Conservation (phyloP, 2,888 invertebrate genomes). For the Eupithecia exiguata region DNA sequence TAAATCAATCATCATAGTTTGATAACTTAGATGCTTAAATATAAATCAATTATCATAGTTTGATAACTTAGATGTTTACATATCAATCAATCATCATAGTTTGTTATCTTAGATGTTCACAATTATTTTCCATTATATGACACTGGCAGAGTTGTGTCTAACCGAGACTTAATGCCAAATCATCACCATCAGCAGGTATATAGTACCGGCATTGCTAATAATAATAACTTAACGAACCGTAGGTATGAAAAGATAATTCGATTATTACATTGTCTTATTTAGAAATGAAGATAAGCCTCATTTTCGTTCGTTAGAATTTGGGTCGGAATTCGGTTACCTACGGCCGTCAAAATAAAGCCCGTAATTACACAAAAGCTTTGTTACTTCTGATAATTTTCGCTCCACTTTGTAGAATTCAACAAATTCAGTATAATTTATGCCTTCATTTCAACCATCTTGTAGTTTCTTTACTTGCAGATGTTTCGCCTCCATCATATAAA, state of each 20-base stretch:
- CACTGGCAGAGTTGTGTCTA: too few relatives aligned
- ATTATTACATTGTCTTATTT: neutral
- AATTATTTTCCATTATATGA: too few relatives aligned
- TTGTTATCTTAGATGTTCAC: too few relatives aligned
- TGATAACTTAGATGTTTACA: too few relatives aligned
- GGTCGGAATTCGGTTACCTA: neutral
- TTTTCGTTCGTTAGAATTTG: neutral
- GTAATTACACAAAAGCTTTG: neutral
- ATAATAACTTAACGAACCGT: neutral
- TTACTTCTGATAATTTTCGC: neutral
- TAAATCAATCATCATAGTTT: too few relatives aligned
- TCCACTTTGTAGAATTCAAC: neutral
- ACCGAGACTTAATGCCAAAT: too few relatives aligned
- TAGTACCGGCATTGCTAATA: too few relatives aligned
- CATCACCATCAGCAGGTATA: too few relatives aligned
- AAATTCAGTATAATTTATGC: neutral
- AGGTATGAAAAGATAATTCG: neutral
- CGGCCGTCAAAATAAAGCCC: neutral
- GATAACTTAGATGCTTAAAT: too few relatives aligned
- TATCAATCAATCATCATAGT: too few relatives aligned
- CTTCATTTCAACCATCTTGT: constrained; percentile 1
- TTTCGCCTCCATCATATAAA: constrained; percentile 23
- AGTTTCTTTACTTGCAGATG: constrained; percentile 22
- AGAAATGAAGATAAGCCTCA: neutral
- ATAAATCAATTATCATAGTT: too few relatives aligned